Evolutionary conservation across 2,113 vertebrate species (phyloP).

Genomic region (Calyptommatus sinebrachiatus): DNA sequence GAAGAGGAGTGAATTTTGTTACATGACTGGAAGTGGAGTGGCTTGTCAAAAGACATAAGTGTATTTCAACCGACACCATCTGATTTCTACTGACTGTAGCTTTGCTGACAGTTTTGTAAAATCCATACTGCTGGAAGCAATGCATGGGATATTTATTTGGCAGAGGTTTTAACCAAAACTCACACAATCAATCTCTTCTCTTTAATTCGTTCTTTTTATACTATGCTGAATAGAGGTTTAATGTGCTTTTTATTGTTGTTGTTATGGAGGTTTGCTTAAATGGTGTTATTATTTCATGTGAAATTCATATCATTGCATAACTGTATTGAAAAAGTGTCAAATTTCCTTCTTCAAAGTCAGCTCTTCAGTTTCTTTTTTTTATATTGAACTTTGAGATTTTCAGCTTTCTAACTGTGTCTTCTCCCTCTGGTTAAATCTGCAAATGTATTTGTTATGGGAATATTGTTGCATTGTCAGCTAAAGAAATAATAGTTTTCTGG

Average conservation of each 20-base stretch:
- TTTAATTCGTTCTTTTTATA: no score
- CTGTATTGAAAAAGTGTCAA: background rate
- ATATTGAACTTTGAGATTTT: background rate
- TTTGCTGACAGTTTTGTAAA: constrained; percentile 7
- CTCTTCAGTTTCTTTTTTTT: background rate
- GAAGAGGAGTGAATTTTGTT: background rate
- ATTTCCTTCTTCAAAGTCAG: background rate
- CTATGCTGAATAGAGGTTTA: background rate
- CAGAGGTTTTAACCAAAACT: background rate
- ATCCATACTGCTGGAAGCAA: background rate
- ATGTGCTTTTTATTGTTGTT: background rate
- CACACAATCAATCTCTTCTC: background rate
- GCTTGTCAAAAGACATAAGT: constrained; percentile 4
- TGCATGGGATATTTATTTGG: background rate
- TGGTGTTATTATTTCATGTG: background rate
- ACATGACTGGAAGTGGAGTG: background rate
- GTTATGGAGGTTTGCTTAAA: background rate
- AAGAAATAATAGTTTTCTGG: background rate
- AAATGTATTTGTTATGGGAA: background rate
- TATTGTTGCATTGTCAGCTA: background rate
- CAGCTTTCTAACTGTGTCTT: background rate
- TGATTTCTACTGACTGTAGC: constrained; percentile 1
- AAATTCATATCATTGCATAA: background rate
- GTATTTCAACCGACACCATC: background rate
- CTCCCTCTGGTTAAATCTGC: background rate